These are phyloP conservation scores for Microdon myrmicae DNA, from an alignment of 2,888 invertebrate genomes.

Conservation along the genomic window DNA sequence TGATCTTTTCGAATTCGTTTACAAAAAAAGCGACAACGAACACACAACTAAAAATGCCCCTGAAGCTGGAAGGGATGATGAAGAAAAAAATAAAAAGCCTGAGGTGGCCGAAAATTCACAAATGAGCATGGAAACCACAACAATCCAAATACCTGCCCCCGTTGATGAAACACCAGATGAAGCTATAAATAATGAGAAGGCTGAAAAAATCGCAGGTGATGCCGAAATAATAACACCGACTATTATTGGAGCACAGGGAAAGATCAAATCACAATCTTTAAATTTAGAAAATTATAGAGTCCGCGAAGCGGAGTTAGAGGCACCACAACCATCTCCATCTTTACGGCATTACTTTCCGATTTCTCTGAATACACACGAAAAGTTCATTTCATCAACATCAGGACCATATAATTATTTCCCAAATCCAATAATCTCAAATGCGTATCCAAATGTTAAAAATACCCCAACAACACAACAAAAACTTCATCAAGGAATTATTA, in stretches of 20 bases:
- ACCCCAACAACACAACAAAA: conserved; percentile 11
- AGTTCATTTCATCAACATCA: conserved; percentile 41
- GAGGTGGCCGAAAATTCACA: conserved; percentile 2
- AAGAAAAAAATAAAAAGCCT: conserved; percentile 9
- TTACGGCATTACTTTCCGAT: conserved; percentile 59
- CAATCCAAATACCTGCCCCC: conserved; percentile 2
- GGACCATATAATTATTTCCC: conserved; percentile 56
- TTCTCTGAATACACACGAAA: conserved; percentile 54
- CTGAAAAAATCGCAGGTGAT: conserved; percentile 63
- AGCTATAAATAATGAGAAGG: conserved; percentile 53
- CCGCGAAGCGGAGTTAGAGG: conserved; percentile 43
- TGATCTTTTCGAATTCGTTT: conserved; percentile 63
- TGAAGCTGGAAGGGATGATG: not conserved
- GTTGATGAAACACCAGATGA: conserved; percentile 37
- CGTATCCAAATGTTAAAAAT: not conserved
- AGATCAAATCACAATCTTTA: conserved; percentile 47
- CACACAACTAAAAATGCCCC: conserved; percentile 19
- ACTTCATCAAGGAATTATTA: conserved; percentile 55
- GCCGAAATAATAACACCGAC: conserved; percentile 59
- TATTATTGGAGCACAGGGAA: conserved; percentile 53
- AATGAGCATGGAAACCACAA: conserved; percentile 10
- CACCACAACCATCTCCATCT: conserved; percentile 59
- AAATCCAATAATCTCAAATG: conserved; percentile 52
- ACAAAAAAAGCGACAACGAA: conserved; percentile 58
- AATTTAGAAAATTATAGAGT: conserved; percentile 35